Base-by-base conservation (phyloP, 2,888 invertebrate genomes). In the Plagodis pulveraria region DNA sequence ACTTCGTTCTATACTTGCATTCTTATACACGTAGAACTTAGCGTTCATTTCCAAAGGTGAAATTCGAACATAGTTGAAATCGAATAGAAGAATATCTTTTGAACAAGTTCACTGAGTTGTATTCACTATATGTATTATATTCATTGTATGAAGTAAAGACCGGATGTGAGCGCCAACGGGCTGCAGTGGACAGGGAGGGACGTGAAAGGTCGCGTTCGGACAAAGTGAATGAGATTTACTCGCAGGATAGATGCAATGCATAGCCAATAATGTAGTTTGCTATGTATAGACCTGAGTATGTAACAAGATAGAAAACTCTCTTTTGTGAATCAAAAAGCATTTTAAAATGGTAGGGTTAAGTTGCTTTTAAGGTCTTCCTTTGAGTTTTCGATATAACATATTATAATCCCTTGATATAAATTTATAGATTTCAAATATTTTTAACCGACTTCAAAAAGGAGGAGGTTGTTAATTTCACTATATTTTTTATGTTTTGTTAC, bases 81-180 rank as follows among this genome's bases (percentile, higher is more conserved):
- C 22, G 22, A 22, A 22, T 4, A 22, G 22, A 22, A 22, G 22
- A 22, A 40, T 40, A 40, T 40, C 5, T 7, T 6, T 10, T 42
- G 22, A 12, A 11, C 49, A 42, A 40, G n/a, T 40, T 40, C 34
- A 22, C 12, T 12, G 36, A 40, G 34, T 45, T 41, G 40, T 34
- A n/a, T 56, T 5, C 44, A 45, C 50, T 50, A n/a, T 49, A 40
- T 55, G 32, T 48, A 22, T 22, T 22, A 22, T 22, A 22, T 56
- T 32, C 7, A 43, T 22, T 38, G 46, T 50, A 55, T 62, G 45
- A 56, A 47, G 56, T 52, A 50, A 45, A 47, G 56, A 63, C 55
- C 64, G 66, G 66, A 67, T 62, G 64, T 55, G 52, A 50, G 58
- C 58, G 50, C 22, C 51, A 43, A 51, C 12, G 35, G 53, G 56